A percentile compares a stretch with the other conserved stretches of the same genome.
Conservation (phyloP, 2,113 vertebrate genomes). For the Elaphurus davidianus region DNA sequence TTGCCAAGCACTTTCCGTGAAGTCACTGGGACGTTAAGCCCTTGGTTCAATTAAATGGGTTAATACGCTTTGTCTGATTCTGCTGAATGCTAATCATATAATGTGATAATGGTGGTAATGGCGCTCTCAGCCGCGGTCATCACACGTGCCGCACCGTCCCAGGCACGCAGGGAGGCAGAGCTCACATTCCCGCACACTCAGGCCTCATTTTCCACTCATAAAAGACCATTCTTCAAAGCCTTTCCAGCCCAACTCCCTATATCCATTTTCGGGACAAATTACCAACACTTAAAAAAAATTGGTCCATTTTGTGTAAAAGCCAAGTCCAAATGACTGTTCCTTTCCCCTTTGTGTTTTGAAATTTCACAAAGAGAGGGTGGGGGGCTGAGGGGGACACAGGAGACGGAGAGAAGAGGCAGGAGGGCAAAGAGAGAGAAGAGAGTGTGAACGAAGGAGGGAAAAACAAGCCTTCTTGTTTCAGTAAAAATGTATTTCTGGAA, state of each 20-base stretch:
- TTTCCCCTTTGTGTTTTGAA: constrained; percentile 52
- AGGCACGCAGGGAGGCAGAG: background rate
- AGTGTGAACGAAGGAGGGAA: background rate
- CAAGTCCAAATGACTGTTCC: constrained; percentile 64
- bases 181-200: background rate
- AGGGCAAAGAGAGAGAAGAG: background rate
- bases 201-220: constrained; percentile 67
- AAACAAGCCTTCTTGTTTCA: constrained; percentile 12
- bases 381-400: background rate
- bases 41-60: constrained; percentile 65
- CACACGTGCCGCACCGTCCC: constrained; percentile 18
- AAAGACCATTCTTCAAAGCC: constrained; percentile 69
- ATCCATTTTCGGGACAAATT: constrained; percentile 76
- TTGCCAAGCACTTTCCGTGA: constrained; percentile 47
- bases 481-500: constrained; percentile 68
- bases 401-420: background rate
- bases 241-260: constrained; percentile 53
- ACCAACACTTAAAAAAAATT: constrained; percentile 76
- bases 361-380: background rate
- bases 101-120: constrained; percentile 66
- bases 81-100: constrained; percentile 59
- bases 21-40: constrained; percentile 47
- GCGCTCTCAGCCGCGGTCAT: constrained; percentile 9
- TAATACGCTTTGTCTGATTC: constrained; percentile 67
- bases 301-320: constrained; percentile 70